Conservation (phyloP, 2,888 invertebrate genomes). For the Leptinotarsa juncta region DNA sequence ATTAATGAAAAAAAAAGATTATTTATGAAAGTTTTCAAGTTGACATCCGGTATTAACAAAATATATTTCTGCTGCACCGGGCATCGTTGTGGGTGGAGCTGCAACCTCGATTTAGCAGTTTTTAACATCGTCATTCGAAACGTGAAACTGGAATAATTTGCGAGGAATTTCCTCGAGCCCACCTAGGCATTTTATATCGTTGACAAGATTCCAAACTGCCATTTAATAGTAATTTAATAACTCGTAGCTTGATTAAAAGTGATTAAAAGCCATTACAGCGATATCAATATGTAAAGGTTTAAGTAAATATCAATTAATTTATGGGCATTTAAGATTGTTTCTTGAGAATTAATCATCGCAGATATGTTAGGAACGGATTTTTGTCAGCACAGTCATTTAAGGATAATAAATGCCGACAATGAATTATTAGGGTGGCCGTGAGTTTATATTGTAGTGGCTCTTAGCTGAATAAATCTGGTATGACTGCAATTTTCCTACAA, state of each 20-base stretch:
- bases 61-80: not conserved
- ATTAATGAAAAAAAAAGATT: too few relatives aligned
- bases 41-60: too few relatives aligned
- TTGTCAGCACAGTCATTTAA: constrained; percentile 20
- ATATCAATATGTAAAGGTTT: constrained; percentile 51
- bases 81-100: constrained; percentile 5
- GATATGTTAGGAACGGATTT: constrained; percentile 21
- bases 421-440: constrained; percentile 22
- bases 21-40: too few relatives aligned
- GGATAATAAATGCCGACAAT: constrained; percentile 19
- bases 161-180: constrained; percentile 32
- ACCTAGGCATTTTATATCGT: constrained; percentile 37
- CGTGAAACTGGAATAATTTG: constrained; percentile 24
- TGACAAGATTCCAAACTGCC: constrained; percentile 33
- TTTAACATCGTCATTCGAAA: constrained; percentile 8
- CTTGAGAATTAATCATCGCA: constrained; percentile 41
- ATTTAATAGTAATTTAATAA: constrained; percentile 50
- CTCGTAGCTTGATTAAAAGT: constrained; percentile 48
- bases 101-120: not conserved
- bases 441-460: constrained; percentile 11
- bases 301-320: constrained; percentile 52
- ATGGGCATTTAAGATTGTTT: constrained; percentile 43
- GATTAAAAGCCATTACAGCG: constrained; percentile 50
- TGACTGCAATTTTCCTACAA: not conserved
- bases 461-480: not conserved